Percentiles rank a stretch among this genome's conserved stretches.
Evolutionary conservation across 1,140 invertebrate genomes (phyloP).

Genomic region (Aphidius ervi): DNA sequence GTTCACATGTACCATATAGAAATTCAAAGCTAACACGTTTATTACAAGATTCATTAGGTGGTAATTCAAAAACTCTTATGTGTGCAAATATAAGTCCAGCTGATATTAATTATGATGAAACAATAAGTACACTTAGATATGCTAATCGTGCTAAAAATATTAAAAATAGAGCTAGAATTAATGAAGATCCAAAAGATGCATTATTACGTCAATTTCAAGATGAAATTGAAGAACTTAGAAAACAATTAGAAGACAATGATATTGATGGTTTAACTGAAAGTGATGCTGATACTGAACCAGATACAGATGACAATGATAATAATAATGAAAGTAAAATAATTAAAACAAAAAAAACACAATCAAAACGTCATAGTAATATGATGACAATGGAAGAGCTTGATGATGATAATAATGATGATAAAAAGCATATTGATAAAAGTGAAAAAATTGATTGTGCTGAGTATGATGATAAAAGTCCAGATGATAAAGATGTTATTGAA

Average conservation of each 20-base stretch:
- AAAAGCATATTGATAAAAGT: conserved; percentile 26
- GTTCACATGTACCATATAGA: conserved; percentile 89
- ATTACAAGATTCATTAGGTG: conserved; percentile 91
- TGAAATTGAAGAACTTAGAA: conserved; percentile 89
- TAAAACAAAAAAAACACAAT: conserved; percentile 15
- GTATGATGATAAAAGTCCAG: conserved; percentile 46
- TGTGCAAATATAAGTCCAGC: conserved; percentile 94
- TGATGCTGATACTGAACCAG: conserved; percentile 34
- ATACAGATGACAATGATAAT: conserved; percentile 33
- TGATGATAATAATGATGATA: conserved; percentile 17
- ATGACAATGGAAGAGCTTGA: conserved; percentile 45
- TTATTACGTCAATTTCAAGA: conserved; percentile 91
- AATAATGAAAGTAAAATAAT: conserved; percentile 24
- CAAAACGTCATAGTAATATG: conserved; percentile 19
- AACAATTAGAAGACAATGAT: conserved; percentile 71
- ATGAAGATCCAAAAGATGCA: conserved; percentile 98
- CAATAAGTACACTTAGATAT: conserved; percentile 93
- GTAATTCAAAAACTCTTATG: conserved; percentile 97
- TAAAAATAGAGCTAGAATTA: conserved; percentile 91
- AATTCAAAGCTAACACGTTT: conserved; percentile 92
- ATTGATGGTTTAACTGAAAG: conserved; percentile 37
- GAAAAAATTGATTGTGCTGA: conserved; percentile 48
- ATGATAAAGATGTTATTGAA: conserved; percentile 48
- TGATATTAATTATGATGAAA: conserved; percentile 96
- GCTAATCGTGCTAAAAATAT: conserved; percentile 97